Evolutionary conservation across 2,797 vertebrate genomes (phyloP), one percentile per base, ranked within the genome.

Genomic region (Australoheros facetus): DNA sequence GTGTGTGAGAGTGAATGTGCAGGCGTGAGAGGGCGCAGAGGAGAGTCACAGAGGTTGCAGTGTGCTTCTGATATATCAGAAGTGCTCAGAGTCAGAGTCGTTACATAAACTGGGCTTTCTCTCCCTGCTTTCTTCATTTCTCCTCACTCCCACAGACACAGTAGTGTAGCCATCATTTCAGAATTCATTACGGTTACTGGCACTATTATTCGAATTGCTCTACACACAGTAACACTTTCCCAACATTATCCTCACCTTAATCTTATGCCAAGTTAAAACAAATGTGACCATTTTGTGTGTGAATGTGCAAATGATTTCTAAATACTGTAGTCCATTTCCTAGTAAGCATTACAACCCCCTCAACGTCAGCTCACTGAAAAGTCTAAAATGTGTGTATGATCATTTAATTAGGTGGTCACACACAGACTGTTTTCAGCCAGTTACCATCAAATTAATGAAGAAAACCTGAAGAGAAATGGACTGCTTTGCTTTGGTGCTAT

Each of bases 41-140:
- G 71, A 81, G 62, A 87, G 87, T 85, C 82, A 79, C 26, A 32
- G 66, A 89, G 87, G 84, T 91, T 84, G 75, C 64, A 78, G 77
- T 77, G 79, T 85, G 75, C 19, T 81, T 87, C 81, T 80, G 66
- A 86, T 83, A 83, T 84, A 81, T 87, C 85, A 89, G 76, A 85
- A 84, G 73, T 81, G 86, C 72, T 87, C 56, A 82, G 60, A 85
- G 82, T 87, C 85, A 74, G 30, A 69, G 58, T 58, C 4, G 66
- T 89, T 85, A 89, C 83, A 51, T 85, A 83, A 81, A 84, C 66
- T 13, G 64, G 26, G 48, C 60, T 23, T 23, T 89, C 70, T 70
- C 56, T 76, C 23, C 28, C 64, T 70, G 19, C 14, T 19, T 78
- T 39, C 12, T 21, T 56, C 12, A 70, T 64, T 71, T 53, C 26